Evolutionary conservation across 1,140 invertebrate species (phyloP).

Genomic region (Drosophila sechellia): DNA sequence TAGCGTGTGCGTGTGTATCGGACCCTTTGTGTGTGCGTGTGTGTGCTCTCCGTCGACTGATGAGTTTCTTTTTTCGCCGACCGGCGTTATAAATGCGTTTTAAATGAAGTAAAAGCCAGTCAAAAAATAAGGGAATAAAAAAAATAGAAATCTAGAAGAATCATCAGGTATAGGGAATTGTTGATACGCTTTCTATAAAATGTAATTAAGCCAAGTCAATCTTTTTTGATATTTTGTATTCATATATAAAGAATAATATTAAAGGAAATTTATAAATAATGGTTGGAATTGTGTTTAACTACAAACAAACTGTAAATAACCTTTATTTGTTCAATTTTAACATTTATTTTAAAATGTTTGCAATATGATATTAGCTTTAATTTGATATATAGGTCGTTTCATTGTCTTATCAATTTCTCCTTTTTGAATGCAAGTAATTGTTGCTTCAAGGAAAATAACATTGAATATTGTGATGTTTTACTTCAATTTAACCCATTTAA

Average conservation of each 20-base stretch:
- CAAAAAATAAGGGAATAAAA: conserved; percentile 41
- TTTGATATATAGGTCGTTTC: too few relatives aligned
- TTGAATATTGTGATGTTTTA: too few relatives aligned
- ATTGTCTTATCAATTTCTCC: too few relatives aligned
- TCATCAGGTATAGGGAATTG: background rate
- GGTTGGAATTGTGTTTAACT: too few relatives aligned
- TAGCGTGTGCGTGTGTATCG: conserved; percentile 59
- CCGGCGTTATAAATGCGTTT: conserved; percentile 79
- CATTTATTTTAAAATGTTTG: too few relatives aligned
- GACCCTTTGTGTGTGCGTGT: conserved; percentile 8
- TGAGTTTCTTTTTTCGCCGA: conserved; percentile 75
- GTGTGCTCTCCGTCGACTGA: conserved; percentile 47
- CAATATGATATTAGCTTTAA: background rate
- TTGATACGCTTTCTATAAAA: conserved; percentile 11
- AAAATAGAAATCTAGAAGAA: conserved; percentile 19
- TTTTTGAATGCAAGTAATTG: too few relatives aligned
- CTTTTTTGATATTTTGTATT: too few relatives aligned
- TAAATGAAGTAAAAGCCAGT: conserved; percentile 82
- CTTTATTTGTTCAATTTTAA: too few relatives aligned
- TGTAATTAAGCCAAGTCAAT: too few relatives aligned
- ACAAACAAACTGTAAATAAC: too few relatives aligned
- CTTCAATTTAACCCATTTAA: background rate
- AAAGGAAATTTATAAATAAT: too few relatives aligned
- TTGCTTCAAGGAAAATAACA: too few relatives aligned
- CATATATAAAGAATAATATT: background rate